Evolutionary conservation across 2,888 invertebrate genomes (phyloP), one percentile per base, ranked within the genome.

Genomic region (Hoplodrina ambigua): DNA sequence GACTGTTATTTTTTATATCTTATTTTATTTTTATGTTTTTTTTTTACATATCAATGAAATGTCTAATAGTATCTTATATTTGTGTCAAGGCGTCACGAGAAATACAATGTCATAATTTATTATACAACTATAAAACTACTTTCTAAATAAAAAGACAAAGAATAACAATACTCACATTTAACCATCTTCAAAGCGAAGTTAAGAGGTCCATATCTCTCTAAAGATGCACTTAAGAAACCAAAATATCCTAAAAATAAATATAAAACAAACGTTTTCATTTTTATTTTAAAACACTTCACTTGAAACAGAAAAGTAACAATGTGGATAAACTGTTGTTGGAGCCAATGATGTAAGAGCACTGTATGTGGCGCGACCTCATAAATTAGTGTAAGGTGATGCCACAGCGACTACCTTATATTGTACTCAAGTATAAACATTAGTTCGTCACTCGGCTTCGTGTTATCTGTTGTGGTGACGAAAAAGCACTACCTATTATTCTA

Each of bases 171-270:
- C 94, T 94, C 83, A 95, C 94, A 94, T 89, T 94, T 94, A 5
- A 94, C 90, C 49, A 93, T 85, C 20, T 86, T 87, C 20, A 95
- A 73, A 2, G 89, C 92, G 17, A 92, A 53, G 74, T 91, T 91
- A 52, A 94, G 91, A 0, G 94, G 95, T 75, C 94, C 95, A 84
- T 91, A 94, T 74, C 91, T 93, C 59, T 94, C 94, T 67, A 92
- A 86, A 85, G 91, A 91, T 0, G 85, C 85, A 59, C 81, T 54
- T 4, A 80, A 71, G 44, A 66, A 68, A 17, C 73, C 78, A 57
- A 73, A 20, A 61, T 3, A 79, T 0, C 19, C 1, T 20, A 72
- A 44, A 64, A 78, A 72, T 33, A 78, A 25, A 72, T 44, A 79
- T 7, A 60, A 57, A 25, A 25, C 1, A 1, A 49, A 53, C 37